A percentile compares a stretch with the other conserved stretches of the same genome.
phyloP scores from a whole-genome alignment of 1,140 invertebrate genomes.

The Drosophila neocordata region DNA sequence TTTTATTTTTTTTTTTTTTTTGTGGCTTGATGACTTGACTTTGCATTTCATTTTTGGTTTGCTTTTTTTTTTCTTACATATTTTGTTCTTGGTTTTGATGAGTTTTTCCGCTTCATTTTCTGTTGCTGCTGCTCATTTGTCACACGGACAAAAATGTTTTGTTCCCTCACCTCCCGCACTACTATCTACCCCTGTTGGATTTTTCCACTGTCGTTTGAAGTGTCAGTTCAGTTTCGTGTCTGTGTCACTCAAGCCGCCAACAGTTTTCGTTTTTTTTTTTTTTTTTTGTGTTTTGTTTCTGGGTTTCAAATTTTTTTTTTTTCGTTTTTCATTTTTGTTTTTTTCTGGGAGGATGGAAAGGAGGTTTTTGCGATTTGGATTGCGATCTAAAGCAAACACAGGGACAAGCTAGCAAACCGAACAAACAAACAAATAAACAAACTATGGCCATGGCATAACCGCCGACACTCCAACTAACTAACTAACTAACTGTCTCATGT shows the following conservation, averaged over 20 bases:
- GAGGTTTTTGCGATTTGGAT: conserved; percentile 13
- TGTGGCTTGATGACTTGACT: conserved; percentile 40
- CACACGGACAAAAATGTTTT: conserved; percentile 11
- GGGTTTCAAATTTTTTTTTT: neutral
- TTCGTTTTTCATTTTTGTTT: conserved; percentile 2
- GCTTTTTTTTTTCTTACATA: neutral
- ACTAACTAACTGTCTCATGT: conserved; percentile 49
- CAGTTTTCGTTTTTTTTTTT: conserved; percentile 24
- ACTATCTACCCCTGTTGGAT: neutral
- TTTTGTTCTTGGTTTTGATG: conserved; percentile 52
- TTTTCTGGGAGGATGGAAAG: neutral
- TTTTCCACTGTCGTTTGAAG: conserved; percentile 66
- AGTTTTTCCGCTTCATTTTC: conserved; percentile 61
- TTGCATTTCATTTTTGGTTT: conserved; percentile 23
- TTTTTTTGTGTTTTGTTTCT: neutral
- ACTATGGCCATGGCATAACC: conserved; percentile 60
- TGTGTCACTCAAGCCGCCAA: conserved; percentile 70
- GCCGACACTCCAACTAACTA: conserved; percentile 59
- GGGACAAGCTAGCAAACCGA: conserved; percentile 3
- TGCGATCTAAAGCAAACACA: conserved; percentile 39
- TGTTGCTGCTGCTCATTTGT: conserved; percentile 20
- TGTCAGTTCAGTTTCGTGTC: conserved; percentile 76
- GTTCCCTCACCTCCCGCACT: neutral
- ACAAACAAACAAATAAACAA: conserved; percentile 65
- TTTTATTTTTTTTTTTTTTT: too few species aligned